These are phyloP conservation scores for Panulirus ornatus DNA, from an alignment of 1,140 invertebrate species.

Conservation along the genomic window DNA sequence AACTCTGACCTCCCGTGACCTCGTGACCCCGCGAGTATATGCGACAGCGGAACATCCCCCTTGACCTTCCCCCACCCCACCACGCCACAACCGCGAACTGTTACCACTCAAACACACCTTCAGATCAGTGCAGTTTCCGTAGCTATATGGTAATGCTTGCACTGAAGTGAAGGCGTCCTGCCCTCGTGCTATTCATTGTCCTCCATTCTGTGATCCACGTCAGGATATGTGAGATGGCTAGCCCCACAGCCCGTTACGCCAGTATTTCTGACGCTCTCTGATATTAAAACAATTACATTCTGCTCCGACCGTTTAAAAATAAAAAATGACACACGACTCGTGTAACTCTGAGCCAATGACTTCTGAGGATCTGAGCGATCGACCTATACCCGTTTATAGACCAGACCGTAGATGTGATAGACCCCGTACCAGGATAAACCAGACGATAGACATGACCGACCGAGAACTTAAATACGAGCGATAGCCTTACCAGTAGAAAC, in stretches of 20 bases:
- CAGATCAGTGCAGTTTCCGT: not conserved
- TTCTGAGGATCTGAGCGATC: no score
- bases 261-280: not conserved
- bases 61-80: not conserved
- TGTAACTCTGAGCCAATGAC: no score
- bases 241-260: not conserved
- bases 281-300: no score
- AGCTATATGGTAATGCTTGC: not conserved
- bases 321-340: no score
- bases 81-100: not conserved
- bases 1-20: not conserved
- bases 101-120: not conserved
- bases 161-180: not conserved
- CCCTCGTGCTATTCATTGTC: not conserved
- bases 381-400: no score
- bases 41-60: not conserved
- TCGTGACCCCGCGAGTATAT: not conserved
- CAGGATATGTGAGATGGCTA: not conserved
- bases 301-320: no score
- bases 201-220: not conserved
- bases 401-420: no score
- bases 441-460: no score
- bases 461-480: no score
- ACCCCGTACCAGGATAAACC: no score
- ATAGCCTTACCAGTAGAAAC: no score